Base-by-base conservation (phyloP, 1,140 invertebrate species). In the Hycleus phaleratus region DNA sequence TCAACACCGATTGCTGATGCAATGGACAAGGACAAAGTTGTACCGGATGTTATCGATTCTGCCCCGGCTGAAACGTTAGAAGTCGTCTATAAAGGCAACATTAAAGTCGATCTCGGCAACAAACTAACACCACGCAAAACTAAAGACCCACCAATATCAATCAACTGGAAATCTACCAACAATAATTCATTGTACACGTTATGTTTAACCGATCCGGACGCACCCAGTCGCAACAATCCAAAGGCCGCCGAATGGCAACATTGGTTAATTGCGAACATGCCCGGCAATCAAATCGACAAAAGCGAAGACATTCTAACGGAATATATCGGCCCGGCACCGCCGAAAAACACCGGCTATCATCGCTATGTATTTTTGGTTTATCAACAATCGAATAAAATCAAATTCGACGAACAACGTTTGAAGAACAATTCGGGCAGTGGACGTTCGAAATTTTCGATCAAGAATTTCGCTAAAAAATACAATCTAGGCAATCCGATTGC, bases 261-360 rank as follows among this genome's bases (percentile, higher is more conserved):
- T 72, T 96, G 92, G 92, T 72, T 95, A 4, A 86, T 96, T 1
- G 87, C 80, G 3, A 97, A 97, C 68, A 91, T 97, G 66, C 89
- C 88, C 4, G 91, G 86, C n/a, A 77, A 74, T 53, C 77, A 89
- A 46, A 71, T 96, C 0, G 64, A 69, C 0, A 75, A 81, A 25
- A 93, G 92, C 3, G 18, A 18, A 18, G 83, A 62, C 38, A 51
- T 50, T 0, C 71, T 94, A 0, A 83, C 83, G 5, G 85, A 82
- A 1, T 95, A 93, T 72, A 76, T 93, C 59, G 91, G 91, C 18
- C 81, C 91, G 24, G 91, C 90, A 6, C 91, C 92, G 0, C 90
- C 90, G 2, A 72, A 85, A 65, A 85, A 79, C 55, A 89, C 86
- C 18, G 86, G 85, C 18, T 79, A 93, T 25, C 93, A 96, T 76